Evolutionary conservation across 2,797 vertebrate genomes (phyloP), one percentile per base, ranked within the genome.

Genomic region (Syndactyla subalaris): DNA sequence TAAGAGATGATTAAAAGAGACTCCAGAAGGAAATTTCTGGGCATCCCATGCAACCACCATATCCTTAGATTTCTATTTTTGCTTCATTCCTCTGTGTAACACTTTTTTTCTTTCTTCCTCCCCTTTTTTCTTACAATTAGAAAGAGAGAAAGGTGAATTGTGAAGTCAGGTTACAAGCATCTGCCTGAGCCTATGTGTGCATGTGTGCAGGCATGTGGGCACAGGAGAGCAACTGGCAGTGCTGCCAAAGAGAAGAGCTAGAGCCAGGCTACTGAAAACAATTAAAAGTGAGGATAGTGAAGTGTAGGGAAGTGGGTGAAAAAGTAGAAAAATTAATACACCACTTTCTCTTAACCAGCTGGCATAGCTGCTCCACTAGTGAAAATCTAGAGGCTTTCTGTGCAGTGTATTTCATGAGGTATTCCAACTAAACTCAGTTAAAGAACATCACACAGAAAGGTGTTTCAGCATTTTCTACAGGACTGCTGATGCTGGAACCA

Each of bases 191-290:
- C 32, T 68, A 77, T 15, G 36, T 10, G 49, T 49, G 23, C 24
- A 14, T 49, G 29, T 43, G 54, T 49, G 63, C 2, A 74, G 49
- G 78, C 46, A 79, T 59, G 7, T 5, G 70, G 72, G 92, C 75
- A 89, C 2, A 17, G 55, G 14, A 93, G 30, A 83, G 63, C 48
- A 76, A 75, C 82, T 73, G 16, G 29, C 66, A 75, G n/a, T 48
- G 51, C 22, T 76, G 78, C 89, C 67, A 93, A 71, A n/a, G 86
- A 87, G 70, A 86, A 79, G 65, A 96, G 55, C 70, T 32, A n/a
- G 32, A 84, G 32, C 59, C 74, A 87, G 76, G 8, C 30, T 54
- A 48, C 22, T 41, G 67, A 85, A 92, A 81, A 91, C 79, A 81
- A 72, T 59, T 23, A 63, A 72, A 91, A 32, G 36, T 12, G 46